Evolutionary conservation across 2,797 vertebrate genomes (phyloP), one percentile per base, ranked within the genome.

Genomic region (Paguma larvata): DNA sequence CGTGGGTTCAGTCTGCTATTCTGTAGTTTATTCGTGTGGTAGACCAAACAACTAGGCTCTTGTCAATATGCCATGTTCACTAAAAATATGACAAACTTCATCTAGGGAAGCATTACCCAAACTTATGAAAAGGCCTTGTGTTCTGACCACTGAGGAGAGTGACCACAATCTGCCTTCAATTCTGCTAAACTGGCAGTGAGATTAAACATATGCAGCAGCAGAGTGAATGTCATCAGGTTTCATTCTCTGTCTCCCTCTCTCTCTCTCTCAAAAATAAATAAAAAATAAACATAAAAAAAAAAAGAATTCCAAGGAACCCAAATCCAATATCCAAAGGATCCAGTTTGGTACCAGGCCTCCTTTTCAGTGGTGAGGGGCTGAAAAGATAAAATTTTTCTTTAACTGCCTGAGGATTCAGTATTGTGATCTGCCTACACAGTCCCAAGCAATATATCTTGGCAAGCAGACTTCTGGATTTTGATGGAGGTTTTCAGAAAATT

Each of bases 361-460:
- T 80, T 96, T 89, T 65, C 51, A 73, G 30, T 34, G 59, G 65
- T 73, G 15, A 9, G 9, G 63, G 15, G 1, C 53, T 84, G 44
- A 84, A 83, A 16, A 92, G 63, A 85, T 8, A 53, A 44, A 75
- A n/a, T 56, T 88, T 79, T 88, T 77, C 62, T 87, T 79, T 85
- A 68, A 59, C 59, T 34, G 8, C 34, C 53, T 53, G 44, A 89
- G 46, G 46, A 73, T 25, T 89, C 44, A 38, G 32, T 65, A 84
- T 46, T 46, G 14, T 72, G 32, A 78, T 88, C 46, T 84, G 30
- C 30, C 34, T 85, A 62, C 34, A 78, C 4, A 65, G 14, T 48
- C 3, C 32, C 53, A 72, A 72, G 53, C 84, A 88, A 53, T 34
- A 32, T 65, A 89, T 65, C 32, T 68, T 72, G 19, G 34, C 30